A percentile compares a stretch with the other conserved stretches of the same genome.
Evolutionary conservation across 2,888 invertebrate species (phyloP).

Genomic region (Prenolepis imparis): DNA sequence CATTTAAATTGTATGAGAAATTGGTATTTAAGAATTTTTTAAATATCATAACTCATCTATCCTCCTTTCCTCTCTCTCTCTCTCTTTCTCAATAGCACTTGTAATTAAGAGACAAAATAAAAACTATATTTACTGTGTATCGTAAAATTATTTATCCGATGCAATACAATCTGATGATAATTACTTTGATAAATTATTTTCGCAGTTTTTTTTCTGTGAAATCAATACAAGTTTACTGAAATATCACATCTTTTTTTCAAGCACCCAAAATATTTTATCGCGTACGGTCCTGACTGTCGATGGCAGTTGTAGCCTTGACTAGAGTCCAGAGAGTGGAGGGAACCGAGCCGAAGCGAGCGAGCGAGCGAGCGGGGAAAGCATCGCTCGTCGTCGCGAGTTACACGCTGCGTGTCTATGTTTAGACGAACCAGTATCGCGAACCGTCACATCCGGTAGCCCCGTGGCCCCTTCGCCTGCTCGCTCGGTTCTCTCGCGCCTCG

Average conservation of each 20-base stretch:
- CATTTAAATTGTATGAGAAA: background rate
- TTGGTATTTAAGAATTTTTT: background rate
- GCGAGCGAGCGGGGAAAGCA: constrained; percentile 59
- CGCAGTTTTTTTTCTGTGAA: background rate
- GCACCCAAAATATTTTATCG: background rate
- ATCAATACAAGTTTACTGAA: background rate
- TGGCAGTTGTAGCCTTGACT: constrained; percentile 74
- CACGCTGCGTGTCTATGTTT: constrained; percentile 81
- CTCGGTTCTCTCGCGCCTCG: constrained; percentile 57
- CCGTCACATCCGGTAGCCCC: constrained; percentile 83
- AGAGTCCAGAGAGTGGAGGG: constrained; percentile 56
- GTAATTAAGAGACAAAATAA: background rate
- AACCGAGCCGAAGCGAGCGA: constrained; percentile 56
- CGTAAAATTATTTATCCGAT: background rate
- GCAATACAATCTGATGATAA: background rate
- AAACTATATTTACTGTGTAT: background rate
- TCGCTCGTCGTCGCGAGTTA: constrained; percentile 70
- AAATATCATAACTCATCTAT: background rate
- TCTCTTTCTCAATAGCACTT: background rate
- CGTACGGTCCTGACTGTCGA: constrained; percentile 62
- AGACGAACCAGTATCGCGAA: constrained; percentile 74
- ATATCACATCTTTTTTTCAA: background rate
- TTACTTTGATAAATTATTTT: background rate
- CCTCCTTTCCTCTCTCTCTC: background rate
- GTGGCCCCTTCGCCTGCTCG: constrained; percentile 71